phyloP scores from a whole-genome alignment of 2,113 vertebrate species.

The Serilophus lunatus region DNA sequence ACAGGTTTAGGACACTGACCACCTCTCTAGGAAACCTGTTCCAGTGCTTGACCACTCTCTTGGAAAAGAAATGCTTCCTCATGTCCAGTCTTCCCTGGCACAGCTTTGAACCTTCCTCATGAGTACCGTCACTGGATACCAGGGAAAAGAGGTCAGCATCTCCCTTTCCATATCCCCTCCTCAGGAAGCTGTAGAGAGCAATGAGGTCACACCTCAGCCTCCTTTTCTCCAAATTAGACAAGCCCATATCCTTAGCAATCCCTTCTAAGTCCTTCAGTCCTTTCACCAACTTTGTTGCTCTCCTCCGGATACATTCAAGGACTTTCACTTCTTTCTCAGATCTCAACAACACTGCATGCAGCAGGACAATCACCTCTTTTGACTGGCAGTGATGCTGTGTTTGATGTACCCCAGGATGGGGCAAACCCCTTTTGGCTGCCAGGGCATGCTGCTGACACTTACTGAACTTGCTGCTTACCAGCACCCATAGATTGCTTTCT shows the following conservation, averaged over 20 bases:
- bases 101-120: not conserved
- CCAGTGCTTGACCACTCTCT: not conserved
- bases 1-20: accelerated
- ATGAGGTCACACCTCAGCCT: not conserved
- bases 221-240: not conserved
- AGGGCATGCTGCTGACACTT: not conserved
- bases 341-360: not conserved
- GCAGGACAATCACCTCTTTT: not conserved
- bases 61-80: not conserved
- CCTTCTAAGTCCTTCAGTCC: not conserved
- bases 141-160: not conserved
- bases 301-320: not conserved
- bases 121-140: not conserved
- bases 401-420: not conserved
- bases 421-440: not conserved
- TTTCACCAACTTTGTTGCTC: not conserved
- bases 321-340: not conserved
- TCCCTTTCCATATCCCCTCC: not conserved
- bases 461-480: not conserved
- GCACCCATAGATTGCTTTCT: not conserved
- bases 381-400: not conserved
- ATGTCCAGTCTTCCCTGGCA: not conserved
- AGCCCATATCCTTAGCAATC: not conserved
- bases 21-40: not conserved
- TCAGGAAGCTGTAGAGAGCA: not conserved